phyloP scores from a whole-genome alignment of 2,797 vertebrate species.

The Rhodeus uyekii region DNA sequence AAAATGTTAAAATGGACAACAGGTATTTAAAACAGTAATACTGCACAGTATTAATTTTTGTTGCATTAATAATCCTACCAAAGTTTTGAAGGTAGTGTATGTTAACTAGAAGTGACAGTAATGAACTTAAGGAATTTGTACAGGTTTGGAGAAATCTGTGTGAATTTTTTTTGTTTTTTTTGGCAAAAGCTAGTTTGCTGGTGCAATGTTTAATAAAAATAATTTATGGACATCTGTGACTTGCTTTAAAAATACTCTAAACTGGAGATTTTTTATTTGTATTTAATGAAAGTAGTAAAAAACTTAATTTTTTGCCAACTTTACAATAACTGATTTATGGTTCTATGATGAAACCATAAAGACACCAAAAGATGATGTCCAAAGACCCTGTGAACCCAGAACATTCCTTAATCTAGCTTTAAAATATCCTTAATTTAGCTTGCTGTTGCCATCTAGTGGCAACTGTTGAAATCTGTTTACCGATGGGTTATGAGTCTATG shows the following conservation, averaged over 20 bases:
- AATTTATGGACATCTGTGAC: too few species aligned
- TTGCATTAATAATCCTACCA: background rate
- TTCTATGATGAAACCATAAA: too few species aligned
- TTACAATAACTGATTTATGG: background rate
- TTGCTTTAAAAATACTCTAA: background rate
- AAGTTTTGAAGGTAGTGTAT: background rate
- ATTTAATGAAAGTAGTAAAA: background rate
- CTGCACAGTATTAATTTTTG: background rate
- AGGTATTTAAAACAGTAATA: background rate
- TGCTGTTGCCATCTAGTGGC: constrained; percentile 71
- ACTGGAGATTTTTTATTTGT: too few species aligned
- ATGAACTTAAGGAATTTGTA: background rate
- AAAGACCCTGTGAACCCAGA: background rate
- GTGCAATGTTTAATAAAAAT: background rate
- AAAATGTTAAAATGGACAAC: background rate
- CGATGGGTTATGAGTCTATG: background rate
- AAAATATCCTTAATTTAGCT: background rate
- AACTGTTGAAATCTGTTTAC: background rate
- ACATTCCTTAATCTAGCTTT: background rate
- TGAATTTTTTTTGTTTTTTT: too few species aligned
- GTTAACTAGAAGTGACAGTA: background rate
- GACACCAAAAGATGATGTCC: background rate
- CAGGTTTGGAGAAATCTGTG: background rate
- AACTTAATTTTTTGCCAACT: background rate
- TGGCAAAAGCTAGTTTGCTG: too few species aligned